phyloP scores from a whole-genome alignment of 92 coral and sea anemone genomes.

The Zoanthus sansibaricus region DNA sequence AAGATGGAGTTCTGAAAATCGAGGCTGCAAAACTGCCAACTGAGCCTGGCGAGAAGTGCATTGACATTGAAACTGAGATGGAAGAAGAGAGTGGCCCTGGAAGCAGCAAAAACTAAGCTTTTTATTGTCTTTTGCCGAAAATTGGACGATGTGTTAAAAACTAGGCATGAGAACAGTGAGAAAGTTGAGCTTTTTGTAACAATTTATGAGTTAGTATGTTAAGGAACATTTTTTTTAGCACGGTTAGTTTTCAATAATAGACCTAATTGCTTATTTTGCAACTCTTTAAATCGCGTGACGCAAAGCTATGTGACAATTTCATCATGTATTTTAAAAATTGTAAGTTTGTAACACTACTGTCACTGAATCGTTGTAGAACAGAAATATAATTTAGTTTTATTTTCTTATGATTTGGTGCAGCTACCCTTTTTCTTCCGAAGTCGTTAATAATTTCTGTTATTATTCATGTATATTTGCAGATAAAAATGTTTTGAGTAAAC shows the following conservation, averaged over 20 bases:
- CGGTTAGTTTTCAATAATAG: neutral
- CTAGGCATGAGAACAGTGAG: neutral
- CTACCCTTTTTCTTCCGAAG: no score
- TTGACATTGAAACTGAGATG: no score
- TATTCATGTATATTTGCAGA: no score
- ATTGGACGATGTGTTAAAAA: neutral
- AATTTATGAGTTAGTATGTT: neutral
- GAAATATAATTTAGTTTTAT: neutral
- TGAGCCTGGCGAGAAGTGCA: no score
- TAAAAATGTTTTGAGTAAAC: no score
- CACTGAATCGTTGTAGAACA: no score
- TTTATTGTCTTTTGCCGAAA: neutral
- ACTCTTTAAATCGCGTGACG: neutral
- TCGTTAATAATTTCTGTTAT: no score
- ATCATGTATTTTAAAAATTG: neutral
- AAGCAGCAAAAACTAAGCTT: no score
- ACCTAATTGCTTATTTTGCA: neutral
- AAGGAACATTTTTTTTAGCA: neutral
- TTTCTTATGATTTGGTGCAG: neutral
- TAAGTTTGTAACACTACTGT: neutral
- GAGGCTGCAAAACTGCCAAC: no score
- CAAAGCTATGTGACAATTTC: conserved; percentile 2
- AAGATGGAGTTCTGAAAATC: conserved; percentile 64
- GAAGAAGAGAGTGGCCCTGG: no score
- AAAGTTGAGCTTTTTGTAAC: no score